Percentiles rank a stretch among this genome's conserved stretches.
phyloP scores from a whole-genome alignment of 1,140 invertebrate species.

The Asbolus verrucosus region DNA sequence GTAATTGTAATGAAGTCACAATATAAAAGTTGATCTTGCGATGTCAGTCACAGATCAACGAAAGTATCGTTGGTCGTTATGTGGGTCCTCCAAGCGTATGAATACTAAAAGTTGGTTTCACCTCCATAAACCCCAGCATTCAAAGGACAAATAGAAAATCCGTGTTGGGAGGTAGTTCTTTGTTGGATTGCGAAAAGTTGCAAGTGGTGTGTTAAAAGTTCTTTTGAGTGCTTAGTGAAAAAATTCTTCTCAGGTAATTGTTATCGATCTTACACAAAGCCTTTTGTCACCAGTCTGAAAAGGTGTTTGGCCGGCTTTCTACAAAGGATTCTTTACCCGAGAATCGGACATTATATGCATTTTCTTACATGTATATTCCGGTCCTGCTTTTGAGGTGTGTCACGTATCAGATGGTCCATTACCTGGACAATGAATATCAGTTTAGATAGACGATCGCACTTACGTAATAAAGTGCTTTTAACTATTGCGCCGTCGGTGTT shows the following conservation, averaged over 20 bases:
- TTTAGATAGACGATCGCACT: conserved; percentile 27
- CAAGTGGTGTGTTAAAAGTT: conserved; percentile 31
- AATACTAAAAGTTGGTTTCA: too few species aligned
- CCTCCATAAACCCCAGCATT: too few species aligned
- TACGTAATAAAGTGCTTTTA: conserved; percentile 19
- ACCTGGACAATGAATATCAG: conserved; percentile 27
- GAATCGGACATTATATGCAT: conserved; percentile 26
- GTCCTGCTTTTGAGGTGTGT: conserved; percentile 17
- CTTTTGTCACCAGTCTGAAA: conserved; percentile 15
- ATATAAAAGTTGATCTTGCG: too few species aligned
- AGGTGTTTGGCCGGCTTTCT: background rate
- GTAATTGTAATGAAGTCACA: too few species aligned
- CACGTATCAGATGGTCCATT: conserved; percentile 38
- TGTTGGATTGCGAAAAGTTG: conserved; percentile 23
- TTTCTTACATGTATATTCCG: conserved; percentile 34
- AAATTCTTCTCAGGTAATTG: conserved; percentile 35
- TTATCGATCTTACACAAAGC: conserved; percentile 30
- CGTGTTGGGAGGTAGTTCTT: background rate
- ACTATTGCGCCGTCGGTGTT: background rate
- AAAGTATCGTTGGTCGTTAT: too few species aligned
- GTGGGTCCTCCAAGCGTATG: too few species aligned
- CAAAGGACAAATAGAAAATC: too few species aligned
- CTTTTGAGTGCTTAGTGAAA: background rate
- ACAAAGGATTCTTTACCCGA: conserved; percentile 18
- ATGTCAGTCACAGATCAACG: too few species aligned